These are phyloP conservation scores for Nemurella pictetii DNA, from an alignment of 2,888 invertebrate species.

Conservation along the genomic window DNA sequence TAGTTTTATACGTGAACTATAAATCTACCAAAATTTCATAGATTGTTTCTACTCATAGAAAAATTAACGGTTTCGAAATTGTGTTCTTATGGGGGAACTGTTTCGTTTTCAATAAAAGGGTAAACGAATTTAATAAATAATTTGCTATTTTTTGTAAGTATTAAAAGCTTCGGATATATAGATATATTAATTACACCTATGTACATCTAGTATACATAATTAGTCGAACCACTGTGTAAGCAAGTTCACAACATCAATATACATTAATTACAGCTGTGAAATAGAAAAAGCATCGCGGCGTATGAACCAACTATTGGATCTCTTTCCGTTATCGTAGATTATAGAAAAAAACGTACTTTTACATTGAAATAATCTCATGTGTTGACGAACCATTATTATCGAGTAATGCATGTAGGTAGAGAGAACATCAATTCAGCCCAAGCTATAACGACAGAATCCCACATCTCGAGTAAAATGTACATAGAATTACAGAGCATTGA, in stretches of 20 bases:
- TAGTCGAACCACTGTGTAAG: background rate
- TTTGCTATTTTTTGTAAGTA: background rate
- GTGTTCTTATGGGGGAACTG: background rate
- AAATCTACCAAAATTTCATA: background rate
- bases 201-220: background rate
- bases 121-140: background rate
- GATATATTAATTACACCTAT: background rate
- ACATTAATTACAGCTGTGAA: background rate
- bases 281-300: slow-evolving; percentile 1
- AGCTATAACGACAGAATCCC: background rate
- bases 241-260: background rate
- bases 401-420: background rate
- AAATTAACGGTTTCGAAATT: background rate
- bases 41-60: background rate
- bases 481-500: background rate
- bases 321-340: slow-evolving; percentile 4
- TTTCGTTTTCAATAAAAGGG: background rate
- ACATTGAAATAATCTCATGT: background rate
- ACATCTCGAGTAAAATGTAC: background rate
- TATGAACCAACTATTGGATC: background rate
- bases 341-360: background rate
- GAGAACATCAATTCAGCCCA: background rate
- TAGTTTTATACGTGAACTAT: background rate
- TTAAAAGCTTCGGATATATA: background rate
- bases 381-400: background rate